Conservation (phyloP, 2,888 invertebrate genomes). For the Amorpha juglandis region DNA sequence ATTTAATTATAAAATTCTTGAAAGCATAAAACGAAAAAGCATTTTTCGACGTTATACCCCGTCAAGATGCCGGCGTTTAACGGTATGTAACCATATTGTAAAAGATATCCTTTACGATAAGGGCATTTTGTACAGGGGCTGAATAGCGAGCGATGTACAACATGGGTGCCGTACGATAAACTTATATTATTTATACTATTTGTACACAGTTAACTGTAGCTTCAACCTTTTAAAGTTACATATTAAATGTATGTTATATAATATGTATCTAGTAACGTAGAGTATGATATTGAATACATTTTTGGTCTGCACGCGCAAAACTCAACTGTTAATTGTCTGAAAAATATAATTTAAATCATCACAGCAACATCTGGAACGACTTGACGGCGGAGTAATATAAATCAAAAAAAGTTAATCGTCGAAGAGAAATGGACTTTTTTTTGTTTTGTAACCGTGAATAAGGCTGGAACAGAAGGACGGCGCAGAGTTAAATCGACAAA, state of each 20-base stretch:
- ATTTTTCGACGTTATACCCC: not conserved
- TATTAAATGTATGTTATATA: too few relatives aligned
- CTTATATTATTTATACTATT: not conserved
- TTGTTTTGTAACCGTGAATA: conserved; percentile 43
- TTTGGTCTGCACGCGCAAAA: not conserved
- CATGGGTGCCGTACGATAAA: not conserved
- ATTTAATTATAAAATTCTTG: too few relatives aligned
- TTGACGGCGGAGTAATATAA: conserved; percentile 10
- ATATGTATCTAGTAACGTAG: too few relatives aligned
- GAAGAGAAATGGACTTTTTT: conserved; percentile 36
- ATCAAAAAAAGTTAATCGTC: conserved; percentile 15
- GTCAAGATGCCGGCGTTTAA: not conserved
- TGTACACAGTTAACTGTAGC: not conserved
- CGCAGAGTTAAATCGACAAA: conserved; percentile 68
- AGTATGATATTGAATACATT: too few relatives aligned
- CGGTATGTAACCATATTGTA: conserved; percentile 18
- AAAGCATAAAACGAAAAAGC: not conserved
- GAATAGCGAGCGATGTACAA: not conserved
- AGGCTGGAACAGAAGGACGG: conserved; percentile 51
- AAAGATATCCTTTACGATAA: conserved; percentile 12
- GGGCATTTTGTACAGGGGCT: not conserved
- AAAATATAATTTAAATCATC: conserved; percentile 10
- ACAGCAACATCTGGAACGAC: conserved; percentile 15
- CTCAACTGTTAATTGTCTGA: not conserved
- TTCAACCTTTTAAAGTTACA: too few relatives aligned